Base-by-base conservation (phyloP, 2,888 invertebrate species). In the Hemicrepidius hirtus region DNA sequence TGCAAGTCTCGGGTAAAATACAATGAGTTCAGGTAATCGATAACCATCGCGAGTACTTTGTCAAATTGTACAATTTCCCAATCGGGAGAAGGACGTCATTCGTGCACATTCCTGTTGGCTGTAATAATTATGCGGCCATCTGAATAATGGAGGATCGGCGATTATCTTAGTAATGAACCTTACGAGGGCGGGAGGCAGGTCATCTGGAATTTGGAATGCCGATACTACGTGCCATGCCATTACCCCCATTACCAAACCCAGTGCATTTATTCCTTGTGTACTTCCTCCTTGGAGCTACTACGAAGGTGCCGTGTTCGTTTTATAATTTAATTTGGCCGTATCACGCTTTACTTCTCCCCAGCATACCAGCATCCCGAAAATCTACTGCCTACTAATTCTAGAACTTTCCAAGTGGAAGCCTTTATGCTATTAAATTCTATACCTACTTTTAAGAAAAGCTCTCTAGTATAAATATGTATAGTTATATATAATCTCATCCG, bases 41-140 rank as follows among this genome's bases (percentile, higher is more conserved):
- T 77, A 75, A 71, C 73, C 63, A 75, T 66, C 49, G 37, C 65
- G 63, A 62, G 73, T 73, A 67, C 71, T 74, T 64, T 68, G 71
- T 49, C 69, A 74, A 74, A 71, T 76, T 70, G 70, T 62, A 49
- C 64, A 66, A 64, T 68, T 68, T 74, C 46, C 57, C 63, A 18
- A 55, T 63, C 57, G 57, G 32, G 28, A 60, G 68, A 21, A 60
- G 35, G 69, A 53, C 71, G 65, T 69, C 66, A 49, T 28, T 21
- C 41, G 53, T 55, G 63, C 55, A 59, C 66, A 67, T 71, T 68
- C 63, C 69, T 49, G 62, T 55, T 50, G 21, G 50, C 46, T 60
- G 63, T 57, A 67, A 76, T 77, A 77, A 77, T 77, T 77, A 77
- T 70, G 74, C 75, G 74, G 74, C 75, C 74, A 75, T 76, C 73